Evolutionary conservation across 2,797 vertebrate genomes (phyloP).

Genomic region (Myoxocephalus aenaeus): DNA sequence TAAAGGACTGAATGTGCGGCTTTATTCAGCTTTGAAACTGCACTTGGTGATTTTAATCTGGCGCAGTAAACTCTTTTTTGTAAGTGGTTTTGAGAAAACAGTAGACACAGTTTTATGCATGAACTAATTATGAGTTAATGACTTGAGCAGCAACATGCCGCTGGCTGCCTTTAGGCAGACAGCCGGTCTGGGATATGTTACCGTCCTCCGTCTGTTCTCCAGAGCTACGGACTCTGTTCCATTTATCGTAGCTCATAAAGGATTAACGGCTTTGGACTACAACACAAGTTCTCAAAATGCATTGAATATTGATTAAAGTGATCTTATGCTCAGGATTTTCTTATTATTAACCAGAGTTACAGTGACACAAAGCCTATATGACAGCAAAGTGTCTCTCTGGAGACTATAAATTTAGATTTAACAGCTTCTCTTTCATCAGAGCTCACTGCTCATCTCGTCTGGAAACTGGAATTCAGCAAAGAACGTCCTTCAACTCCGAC

Average conservation of each 20-base stretch:
- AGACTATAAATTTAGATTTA: neutral
- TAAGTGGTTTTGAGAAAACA: constrained; percentile 12
- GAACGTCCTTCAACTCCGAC: constrained; percentile 8
- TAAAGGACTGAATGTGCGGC: neutral
- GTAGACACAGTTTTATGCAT: constrained; percentile 5
- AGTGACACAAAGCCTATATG: neutral
- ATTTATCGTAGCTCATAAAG: constrained; percentile 16
- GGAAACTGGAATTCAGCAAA: constrained; percentile 26
- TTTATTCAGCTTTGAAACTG: constrained; percentile 5
- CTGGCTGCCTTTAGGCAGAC: constrained; percentile 48
- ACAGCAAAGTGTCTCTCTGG: constrained; percentile 6
- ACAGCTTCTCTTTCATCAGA: constrained; percentile 13
- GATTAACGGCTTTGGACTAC: constrained; percentile 23
- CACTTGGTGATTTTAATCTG: constrained; percentile 8
- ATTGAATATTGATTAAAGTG: constrained; percentile 17
- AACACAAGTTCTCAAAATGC: constrained; percentile 17
- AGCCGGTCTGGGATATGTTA: constrained; percentile 19
- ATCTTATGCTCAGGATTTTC: neutral
- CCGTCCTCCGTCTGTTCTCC: constrained; percentile 36
- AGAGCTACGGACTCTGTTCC: constrained; percentile 23
- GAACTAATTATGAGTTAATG: constrained; percentile 27
- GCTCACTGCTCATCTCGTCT: neutral
- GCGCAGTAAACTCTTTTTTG: neutral
- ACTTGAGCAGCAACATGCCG: constrained; percentile 40
- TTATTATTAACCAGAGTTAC: constrained; percentile 1